Percentiles rank a stretch among this genome's conserved stretches.
phyloP scores from a whole-genome alignment of 2,888 invertebrate species.

The Octonoba sinensis region DNA sequence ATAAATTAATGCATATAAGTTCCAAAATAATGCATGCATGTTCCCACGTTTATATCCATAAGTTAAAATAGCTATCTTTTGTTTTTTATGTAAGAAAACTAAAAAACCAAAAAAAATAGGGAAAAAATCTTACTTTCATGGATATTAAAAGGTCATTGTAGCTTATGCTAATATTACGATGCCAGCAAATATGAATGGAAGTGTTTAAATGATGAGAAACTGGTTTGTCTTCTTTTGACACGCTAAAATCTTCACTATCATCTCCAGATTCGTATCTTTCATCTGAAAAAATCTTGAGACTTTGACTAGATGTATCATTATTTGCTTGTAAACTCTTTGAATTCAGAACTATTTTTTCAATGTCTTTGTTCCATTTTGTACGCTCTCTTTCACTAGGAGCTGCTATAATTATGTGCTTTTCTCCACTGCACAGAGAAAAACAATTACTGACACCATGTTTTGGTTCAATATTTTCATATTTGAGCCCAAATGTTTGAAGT shows the following conservation, averaged over 20 bases:
- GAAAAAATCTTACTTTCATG: conserved; percentile 76
- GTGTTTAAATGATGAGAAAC: conserved; percentile 69
- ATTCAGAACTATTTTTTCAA: conserved; percentile 1
- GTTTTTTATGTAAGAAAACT: no score
- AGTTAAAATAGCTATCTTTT: no score
- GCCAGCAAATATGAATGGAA: conserved; percentile 96
- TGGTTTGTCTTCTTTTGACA: conserved; percentile 4
- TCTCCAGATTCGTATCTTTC: conserved; percentile 30
- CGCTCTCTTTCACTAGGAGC: conserved; percentile 72
- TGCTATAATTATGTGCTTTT: conserved; percentile 85
- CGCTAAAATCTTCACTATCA: conserved; percentile 7
- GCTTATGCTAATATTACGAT: conserved; percentile 86
- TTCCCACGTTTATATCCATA: no score
- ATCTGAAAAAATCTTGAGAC: background rate
- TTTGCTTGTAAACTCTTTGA: background rate
- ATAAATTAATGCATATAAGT: no score
- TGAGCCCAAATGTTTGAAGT: conserved; percentile 83
- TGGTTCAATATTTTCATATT: conserved; percentile 83
- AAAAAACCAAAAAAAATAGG: no score
- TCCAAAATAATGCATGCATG: no score
- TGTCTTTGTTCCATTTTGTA: conserved; percentile 27
- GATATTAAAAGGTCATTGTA: conserved; percentile 81
- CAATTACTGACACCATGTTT: conserved; percentile 78
- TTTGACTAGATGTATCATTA: conserved; percentile 11
- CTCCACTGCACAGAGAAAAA: conserved; percentile 85